phyloP scores from a whole-genome alignment of 2,797 vertebrate genomes.

The Tympanoctomys barrerae region DNA sequence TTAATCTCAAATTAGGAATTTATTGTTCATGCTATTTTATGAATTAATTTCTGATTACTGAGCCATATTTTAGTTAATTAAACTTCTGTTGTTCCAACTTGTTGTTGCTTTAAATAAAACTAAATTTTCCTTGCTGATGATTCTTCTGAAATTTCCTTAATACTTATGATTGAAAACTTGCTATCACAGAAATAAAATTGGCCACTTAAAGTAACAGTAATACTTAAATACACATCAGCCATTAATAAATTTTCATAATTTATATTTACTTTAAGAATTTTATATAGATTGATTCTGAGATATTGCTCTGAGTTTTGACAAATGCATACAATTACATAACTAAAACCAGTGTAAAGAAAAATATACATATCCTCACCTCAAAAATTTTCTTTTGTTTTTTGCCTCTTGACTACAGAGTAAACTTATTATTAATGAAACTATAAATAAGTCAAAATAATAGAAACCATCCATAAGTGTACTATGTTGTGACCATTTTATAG shows the following conservation, averaged over 20 bases:
- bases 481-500: neutral
- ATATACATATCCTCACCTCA: neutral
- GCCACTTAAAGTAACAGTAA: neutral
- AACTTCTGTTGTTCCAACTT: neutral
- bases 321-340: neutral
- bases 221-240: neutral
- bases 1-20: neutral
- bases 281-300: slow-evolving; percentile 16
- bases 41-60: neutral
- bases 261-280: neutral
- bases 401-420: neutral
- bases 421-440: slow-evolving; percentile 38
- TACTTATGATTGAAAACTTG: slow-evolving; percentile 33
- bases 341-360: neutral
- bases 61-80: neutral
- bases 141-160: neutral
- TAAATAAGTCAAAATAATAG: neutral
- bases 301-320: slow-evolving; percentile 9
- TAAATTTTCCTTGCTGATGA: slow-evolving; percentile 2
- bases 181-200: slow-evolving; percentile 34
- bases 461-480: neutral
- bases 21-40: neutral
- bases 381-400: slow-evolving; percentile 15
- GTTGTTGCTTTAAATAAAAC: slow-evolving; percentile 42
- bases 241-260: slow-evolving; percentile 31